Percentiles rank a stretch among this genome's conserved stretches.
These are phyloP conservation scores for Uromys caudimaculatus DNA, from an alignment of 2,797 vertebrate genomes.

Conservation along the genomic window DNA sequence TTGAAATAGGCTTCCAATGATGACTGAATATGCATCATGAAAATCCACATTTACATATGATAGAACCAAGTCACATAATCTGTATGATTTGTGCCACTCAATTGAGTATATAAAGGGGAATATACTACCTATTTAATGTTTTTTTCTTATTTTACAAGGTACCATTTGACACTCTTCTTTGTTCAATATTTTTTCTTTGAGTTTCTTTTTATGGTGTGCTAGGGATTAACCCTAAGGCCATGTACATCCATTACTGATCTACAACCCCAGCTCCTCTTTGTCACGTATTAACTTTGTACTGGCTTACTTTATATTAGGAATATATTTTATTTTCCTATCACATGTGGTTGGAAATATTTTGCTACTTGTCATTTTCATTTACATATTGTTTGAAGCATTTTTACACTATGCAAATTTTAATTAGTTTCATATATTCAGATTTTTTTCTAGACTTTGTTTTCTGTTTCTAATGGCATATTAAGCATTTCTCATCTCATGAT, in stretches of 20 bases:
- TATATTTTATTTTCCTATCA: neutral
- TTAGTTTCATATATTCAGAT: neutral
- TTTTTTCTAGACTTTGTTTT: slow-evolving; percentile 40
- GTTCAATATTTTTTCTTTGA: neutral
- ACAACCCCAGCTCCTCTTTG: neutral
- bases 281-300: neutral
- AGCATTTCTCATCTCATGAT: neutral
- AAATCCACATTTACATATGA: slow-evolving; percentile 67
- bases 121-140: neutral
- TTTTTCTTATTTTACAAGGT: slow-evolving; percentile 1
- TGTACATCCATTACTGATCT: neutral
- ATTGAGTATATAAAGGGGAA: neutral
- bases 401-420: neutral
- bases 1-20: slow-evolving; percentile 79
- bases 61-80: slow-evolving; percentile 53
- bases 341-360: neutral
- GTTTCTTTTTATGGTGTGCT: neutral
- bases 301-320: neutral
- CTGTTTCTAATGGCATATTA: slow-evolving; percentile 31
- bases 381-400: slow-evolving; percentile 10
- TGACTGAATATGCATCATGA: slow-evolving; percentile 61
- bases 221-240: neutral
- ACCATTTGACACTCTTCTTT: neutral
- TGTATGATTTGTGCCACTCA: slow-evolving; percentile 62
- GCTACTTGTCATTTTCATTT: slow-evolving; percentile 13